Percentiles rank a stretch among this genome's conserved stretches.
These are phyloP conservation scores for Pocillopora verrucosa DNA, from an alignment of 64 coral and sea anemone species.

Conservation along the genomic window DNA sequence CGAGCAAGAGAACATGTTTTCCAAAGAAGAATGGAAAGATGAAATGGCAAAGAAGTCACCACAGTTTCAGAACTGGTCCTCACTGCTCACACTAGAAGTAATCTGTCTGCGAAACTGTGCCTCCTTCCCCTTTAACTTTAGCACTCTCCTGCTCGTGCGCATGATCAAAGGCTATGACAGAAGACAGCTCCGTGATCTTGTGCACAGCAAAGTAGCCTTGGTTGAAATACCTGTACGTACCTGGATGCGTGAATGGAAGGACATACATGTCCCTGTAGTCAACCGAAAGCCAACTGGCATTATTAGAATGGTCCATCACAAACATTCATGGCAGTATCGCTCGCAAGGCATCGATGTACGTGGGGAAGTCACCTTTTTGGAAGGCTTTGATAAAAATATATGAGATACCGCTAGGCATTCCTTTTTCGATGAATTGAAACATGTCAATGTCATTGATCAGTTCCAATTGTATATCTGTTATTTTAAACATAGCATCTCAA, in stretches of 20 bases:
- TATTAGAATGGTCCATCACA: constrained; percentile 13
- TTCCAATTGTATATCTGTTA: too few species aligned
- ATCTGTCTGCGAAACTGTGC: background rate
- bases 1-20: background rate
- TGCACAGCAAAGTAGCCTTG: constrained; percentile 7
- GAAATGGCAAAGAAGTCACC: background rate
- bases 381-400: background rate
- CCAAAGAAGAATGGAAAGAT: background rate
- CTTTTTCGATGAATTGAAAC: too few species aligned
- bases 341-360: background rate
- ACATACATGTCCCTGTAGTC: constrained; percentile 22
- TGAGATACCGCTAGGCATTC: too few species aligned
- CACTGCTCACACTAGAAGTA: background rate
- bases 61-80: background rate
- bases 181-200: constrained; percentile 8
- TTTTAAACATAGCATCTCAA: too few species aligned
- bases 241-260: background rate
- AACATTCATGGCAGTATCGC: constrained; percentile 26
- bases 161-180: constrained; percentile 13
- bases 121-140: constrained; percentile 28
- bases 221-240: background rate
- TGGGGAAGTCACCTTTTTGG: constrained; percentile 13
- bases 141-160: constrained; percentile 41
- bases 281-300: constrained; percentile 28
- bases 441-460: too few species aligned